phyloP scores from a whole-genome alignment of 1,140 invertebrate species.

The Armadillidium nasatum region DNA sequence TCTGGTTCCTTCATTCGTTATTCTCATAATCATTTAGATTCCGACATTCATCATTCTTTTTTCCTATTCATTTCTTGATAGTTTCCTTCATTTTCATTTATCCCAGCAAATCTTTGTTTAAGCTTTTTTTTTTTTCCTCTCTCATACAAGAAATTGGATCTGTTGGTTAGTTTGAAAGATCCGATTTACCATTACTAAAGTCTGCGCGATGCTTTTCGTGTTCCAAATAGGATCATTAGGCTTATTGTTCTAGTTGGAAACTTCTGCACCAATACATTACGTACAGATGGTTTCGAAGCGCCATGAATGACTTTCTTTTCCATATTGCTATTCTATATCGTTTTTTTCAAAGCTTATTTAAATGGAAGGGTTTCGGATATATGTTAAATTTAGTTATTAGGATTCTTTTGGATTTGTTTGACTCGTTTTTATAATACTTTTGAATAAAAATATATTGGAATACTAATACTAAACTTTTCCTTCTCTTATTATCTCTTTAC shows the following conservation, averaged over 20 bases:
- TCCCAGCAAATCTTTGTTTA: neutral
- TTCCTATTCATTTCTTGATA: neutral
- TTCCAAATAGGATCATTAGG: conserved; percentile 12
- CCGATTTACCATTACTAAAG: conserved; percentile 3
- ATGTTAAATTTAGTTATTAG: neutral
- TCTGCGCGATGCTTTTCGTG: neutral
- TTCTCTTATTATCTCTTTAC: neutral
- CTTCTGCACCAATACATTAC: conserved; percentile 1
- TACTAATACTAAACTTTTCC: neutral
- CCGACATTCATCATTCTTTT: neutral
- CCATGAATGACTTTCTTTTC: neutral
- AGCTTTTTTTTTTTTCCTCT: neutral
- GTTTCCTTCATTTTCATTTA: neutral
- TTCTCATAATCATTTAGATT: neutral
- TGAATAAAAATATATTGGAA: conserved; percentile 14
- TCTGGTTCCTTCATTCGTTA: neutral
- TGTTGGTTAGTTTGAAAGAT: neutral
- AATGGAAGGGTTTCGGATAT: neutral
- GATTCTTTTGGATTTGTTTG: conserved; percentile 5
- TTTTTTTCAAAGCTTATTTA: neutral
- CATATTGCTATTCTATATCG: neutral
- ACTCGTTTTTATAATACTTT: neutral
- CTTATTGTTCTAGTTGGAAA: conserved; percentile 1
- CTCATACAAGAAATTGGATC: neutral
- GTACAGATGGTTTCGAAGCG: neutral